Conservation (phyloP, 1,140 invertebrate species). For the Drosophila biarmipes region DNA sequence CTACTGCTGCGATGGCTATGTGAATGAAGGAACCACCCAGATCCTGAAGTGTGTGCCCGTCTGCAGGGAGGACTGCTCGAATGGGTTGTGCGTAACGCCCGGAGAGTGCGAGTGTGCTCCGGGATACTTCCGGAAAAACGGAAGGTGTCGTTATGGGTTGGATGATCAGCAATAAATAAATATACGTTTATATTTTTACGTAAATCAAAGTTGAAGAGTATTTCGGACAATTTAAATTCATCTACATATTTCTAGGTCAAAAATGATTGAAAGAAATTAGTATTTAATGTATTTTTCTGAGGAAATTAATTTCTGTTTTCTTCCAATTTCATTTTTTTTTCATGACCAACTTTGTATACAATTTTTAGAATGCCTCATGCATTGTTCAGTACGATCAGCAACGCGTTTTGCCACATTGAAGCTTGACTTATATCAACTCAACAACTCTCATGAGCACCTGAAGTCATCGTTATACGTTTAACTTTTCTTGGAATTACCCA, state of each 20-base stretch:
- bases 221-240: too few relatives aligned
- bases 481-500: conserved; percentile 42
- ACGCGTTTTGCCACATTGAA: background rate
- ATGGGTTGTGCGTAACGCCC: conserved; percentile 86
- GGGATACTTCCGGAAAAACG: conserved; percentile 45
- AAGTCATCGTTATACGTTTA: conserved; percentile 9
- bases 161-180: background rate
- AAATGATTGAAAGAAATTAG: too few relatives aligned
- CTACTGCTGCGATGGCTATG: conserved; percentile 69
- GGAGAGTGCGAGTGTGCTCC: conserved; percentile 85
- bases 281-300: too few relatives aligned
- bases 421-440: background rate
- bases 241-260: too few relatives aligned
- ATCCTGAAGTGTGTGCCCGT: conserved; percentile 85
- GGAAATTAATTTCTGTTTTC: too few relatives aligned
- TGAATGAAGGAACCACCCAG: conserved; percentile 28
- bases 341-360: background rate
- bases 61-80: conserved; percentile 86
- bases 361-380: background rate
- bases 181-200: too few relatives aligned
- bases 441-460: background rate
- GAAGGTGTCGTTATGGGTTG: background rate
- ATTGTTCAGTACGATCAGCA: background rate
- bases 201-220: too few relatives aligned
- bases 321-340: background rate